Evolutionary conservation across 1,140 invertebrate genomes (phyloP), one percentile per base, ranked within the genome.

Genomic region (Cephus cinctus): DNA sequence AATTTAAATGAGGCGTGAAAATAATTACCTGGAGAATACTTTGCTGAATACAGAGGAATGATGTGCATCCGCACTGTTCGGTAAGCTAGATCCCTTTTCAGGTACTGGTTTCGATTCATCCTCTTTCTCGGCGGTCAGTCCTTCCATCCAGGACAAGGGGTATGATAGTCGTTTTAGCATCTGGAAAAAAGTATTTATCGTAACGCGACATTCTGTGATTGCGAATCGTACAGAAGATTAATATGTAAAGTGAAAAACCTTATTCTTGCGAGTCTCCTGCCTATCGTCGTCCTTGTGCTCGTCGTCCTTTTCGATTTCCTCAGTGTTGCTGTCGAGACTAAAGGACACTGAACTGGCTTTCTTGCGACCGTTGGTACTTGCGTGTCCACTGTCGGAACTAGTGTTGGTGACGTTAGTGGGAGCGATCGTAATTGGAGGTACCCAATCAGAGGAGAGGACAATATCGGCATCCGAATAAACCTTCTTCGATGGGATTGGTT

Each of bases 71-170:
- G 76, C 77, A 8, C 85, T 85, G 35, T 84, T 82, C 5, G 82
- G 84, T 58, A 83, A 78, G 67, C 75, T 80, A 20, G 74, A 61
- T 52, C 68, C 54, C 67, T 78, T 75, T 52, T 77, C 68, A 56
- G 63, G 55, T 22, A 52, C 46, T 34, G 62, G 50, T 59, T 73
- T 69, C 52, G 63, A 67, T 48, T 80, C 67, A 50, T 83, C 79
- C 12, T 83, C 79, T 51, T 80, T 78, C 31, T 89, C 86, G 20
- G 86, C 85, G 1, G 87, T 86, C 14, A 91, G 75, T 14, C 90
- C 90, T 74, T 94, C 92, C 82, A 95, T 90, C 90, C 90, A 94
- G 2, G 90, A 87, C 34, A 94, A 72, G n/a, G 92, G 92, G 75
- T 94, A 93, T 1, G 90, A 94, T 25, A 95, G 81, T 57, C 92